Evolutionary conservation across 2,113 vertebrate genomes (phyloP).

Genomic region (Steatornis caripensis): DNA sequence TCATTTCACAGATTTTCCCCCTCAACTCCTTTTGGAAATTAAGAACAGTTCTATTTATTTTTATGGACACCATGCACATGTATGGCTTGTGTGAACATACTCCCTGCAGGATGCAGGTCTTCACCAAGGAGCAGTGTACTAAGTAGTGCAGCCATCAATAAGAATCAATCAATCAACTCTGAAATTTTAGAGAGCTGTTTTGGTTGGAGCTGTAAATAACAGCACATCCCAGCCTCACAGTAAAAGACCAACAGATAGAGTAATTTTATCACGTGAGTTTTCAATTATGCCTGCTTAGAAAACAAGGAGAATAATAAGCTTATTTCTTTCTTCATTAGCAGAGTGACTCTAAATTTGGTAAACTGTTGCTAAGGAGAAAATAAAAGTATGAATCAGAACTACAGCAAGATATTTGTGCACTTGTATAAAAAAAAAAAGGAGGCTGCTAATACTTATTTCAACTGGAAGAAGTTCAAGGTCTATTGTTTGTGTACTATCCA

Average conservation of each 20-base stretch:
- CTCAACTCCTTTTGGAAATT: background rate
- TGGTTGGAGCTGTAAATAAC: background rate
- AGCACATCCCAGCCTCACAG: background rate
- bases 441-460: slow-evolving; percentile 8
- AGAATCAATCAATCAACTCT: background rate
- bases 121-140: background rate
- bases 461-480: slow-evolving; percentile 43
- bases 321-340: slow-evolving; percentile 19
- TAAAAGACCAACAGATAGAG: background rate
- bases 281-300: background rate
- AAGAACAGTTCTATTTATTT: background rate
- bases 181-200: background rate
- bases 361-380: slow-evolving; percentile 17
- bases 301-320: slow-evolving; percentile 2
- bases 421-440: background rate
- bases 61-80: background rate
- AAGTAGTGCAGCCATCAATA: background rate
- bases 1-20: background rate
- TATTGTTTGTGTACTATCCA: slow-evolving; percentile 36
- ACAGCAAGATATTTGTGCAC: background rate
- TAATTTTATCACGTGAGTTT: background rate
- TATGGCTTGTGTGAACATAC: background rate
- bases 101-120: background rate
- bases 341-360: slow-evolving; percentile 9
- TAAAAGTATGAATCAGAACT: background rate